Percentiles rank a stretch among this genome's conserved stretches.
phyloP scores from a whole-genome alignment of 2,113 vertebrate species.

The Trachemys scripta region DNA sequence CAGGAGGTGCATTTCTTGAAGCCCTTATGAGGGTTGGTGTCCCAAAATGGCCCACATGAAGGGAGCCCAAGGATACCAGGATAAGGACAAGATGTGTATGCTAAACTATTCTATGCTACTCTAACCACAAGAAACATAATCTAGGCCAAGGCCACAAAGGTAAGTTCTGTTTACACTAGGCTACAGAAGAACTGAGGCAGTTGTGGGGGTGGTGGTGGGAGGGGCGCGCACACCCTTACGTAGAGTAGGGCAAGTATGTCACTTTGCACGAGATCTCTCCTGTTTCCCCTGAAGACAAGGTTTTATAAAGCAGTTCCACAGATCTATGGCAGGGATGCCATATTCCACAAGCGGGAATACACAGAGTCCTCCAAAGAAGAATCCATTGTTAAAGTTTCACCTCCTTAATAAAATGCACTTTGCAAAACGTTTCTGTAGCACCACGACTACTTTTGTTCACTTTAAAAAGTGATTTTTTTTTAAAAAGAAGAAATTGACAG shows the following conservation, averaged over 20 bases:
- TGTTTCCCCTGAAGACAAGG: not conserved
- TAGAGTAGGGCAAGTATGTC: accelerated
- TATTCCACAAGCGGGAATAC: accelerated
- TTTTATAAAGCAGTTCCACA: not conserved
- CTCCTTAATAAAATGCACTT: not conserved
- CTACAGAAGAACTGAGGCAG: not conserved
- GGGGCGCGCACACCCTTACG: accelerated
- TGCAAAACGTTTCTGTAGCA: accelerated
- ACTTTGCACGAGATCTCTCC: accelerated
- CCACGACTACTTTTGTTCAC: not conserved
- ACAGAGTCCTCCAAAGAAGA: not conserved
- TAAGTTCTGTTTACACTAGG: not conserved
- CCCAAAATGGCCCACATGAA: not conserved
- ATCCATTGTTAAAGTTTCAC: not conserved
- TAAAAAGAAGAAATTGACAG: not conserved
- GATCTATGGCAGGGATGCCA: accelerated
- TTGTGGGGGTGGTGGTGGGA: accelerated
- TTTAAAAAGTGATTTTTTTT: not conserved
- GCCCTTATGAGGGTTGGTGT: not conserved
- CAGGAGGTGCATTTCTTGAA: not conserved
- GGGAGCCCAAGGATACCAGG: not conserved
- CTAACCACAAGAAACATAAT: not conserved
- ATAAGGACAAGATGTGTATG: not conserved
- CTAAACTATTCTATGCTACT: not conserved
- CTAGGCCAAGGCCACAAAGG: not conserved